Base-by-base conservation (phyloP, 1,140 invertebrate species). In the Metopolophium dirhodum region DNA sequence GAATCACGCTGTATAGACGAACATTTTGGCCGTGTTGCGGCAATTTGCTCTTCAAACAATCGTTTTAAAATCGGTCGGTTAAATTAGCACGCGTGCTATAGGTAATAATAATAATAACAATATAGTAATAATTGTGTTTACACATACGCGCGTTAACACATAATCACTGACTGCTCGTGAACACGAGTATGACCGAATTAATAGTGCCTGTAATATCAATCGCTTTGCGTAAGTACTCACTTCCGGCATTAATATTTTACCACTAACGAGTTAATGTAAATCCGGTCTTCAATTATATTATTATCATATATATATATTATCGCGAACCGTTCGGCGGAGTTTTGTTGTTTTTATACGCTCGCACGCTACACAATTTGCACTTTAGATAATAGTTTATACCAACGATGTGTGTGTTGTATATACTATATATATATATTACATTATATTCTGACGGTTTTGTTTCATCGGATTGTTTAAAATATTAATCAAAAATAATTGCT, bases 171-270 rank as follows among this genome's bases (percentile, higher is more conserved):
- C 18, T 49, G 85, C 45, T 87, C 30, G 85, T 47, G 26, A 87
- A 49, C 85, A 47, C 41, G 41, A 87, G 30, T 49, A 87, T n/a
- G 45, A 47, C 85, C 45, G 85, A 87, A 87, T 47, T 47, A 47
- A 85, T 83, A 45, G 41, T 77, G 30, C 30, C n/a, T 47, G n/a
- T n/a, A 87, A 49, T 87, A 22, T 47, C 85, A 87, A 87, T 47
- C 85, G 45, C 30, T 87, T 85, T 85, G 83, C 83, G 83, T 85
- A 87, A 87, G 85, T 87, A 87, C 85, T 87, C 45, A 87, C 45
- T 87, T 87, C 85, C 85, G 85, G 85, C 14, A n/a, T 87, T 47
- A 45, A 87, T 47, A n/a, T 20, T 47, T 45, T n/a, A 49, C 85
- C 45, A n/a, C 45, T 3, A 47, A 49, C 45, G 22, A 49, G 47